Percentiles rank a stretch among this genome's conserved stretches.
These are phyloP conservation scores for Dascillus cervinus DNA, from an alignment of 2,888 invertebrate genomes.

Conservation along the genomic window DNA sequence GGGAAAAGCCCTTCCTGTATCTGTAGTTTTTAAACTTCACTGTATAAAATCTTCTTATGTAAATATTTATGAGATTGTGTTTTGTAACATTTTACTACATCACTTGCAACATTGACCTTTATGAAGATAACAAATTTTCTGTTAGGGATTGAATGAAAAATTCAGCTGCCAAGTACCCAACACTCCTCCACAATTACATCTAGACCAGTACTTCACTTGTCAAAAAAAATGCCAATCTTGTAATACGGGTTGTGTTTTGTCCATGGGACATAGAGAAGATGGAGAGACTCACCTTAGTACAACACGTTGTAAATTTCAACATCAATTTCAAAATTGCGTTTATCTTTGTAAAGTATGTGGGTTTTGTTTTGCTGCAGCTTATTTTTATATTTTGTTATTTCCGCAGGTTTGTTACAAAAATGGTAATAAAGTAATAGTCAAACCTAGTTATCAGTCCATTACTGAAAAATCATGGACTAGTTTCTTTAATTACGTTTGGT, in stretches of 20 bases:
- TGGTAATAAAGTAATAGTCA: constrained; percentile 50
- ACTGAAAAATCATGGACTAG: constrained; percentile 55
- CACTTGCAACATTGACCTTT: too few species aligned
- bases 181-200: constrained; percentile 56
- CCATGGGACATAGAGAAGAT: constrained; percentile 60
- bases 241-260: constrained; percentile 52
- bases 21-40: constrained; percentile 4
- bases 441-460: constrained; percentile 44
- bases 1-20: too few species aligned
- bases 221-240: constrained; percentile 64
- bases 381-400: background rate
- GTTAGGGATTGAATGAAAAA: constrained; percentile 61
- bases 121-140: too few species aligned
- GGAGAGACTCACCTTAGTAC: constrained; percentile 50
- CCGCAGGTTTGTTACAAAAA: constrained; percentile 36
- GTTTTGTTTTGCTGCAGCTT: background rate
- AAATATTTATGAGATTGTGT: background rate
- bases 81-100: background rate
- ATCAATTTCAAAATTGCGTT: constrained; percentile 64
- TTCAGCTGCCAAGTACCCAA: constrained; percentile 62
- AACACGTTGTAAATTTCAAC: constrained; percentile 55
- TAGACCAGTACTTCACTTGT: constrained; percentile 75
- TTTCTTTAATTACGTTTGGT: constrained; percentile 68
- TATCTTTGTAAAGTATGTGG: constrained; percentile 52
- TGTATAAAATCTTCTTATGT: too few species aligned